phyloP scores from a whole-genome alignment of 2,113 vertebrate genomes.

The Oostethus manadensis region DNA sequence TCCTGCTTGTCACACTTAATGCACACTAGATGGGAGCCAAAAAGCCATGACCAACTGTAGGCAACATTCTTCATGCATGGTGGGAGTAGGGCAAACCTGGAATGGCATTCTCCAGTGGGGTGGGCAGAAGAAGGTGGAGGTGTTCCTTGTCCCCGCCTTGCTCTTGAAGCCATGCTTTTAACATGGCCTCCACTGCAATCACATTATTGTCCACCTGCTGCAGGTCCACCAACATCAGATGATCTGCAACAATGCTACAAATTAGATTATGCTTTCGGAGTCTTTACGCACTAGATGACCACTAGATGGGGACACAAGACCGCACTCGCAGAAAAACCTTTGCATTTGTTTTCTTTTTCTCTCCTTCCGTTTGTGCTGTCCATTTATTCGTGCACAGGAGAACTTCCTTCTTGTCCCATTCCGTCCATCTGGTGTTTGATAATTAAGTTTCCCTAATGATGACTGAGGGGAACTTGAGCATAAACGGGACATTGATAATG shows the following conservation, averaged over 20 bases:
- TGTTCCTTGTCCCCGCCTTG: slow-evolving; percentile 80
- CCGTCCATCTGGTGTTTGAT: slow-evolving; percentile 34
- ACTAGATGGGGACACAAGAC: slow-evolving; percentile 45
- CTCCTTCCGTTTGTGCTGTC: slow-evolving; percentile 5
- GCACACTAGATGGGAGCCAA: slow-evolving; percentile 68
- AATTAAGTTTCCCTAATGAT: slow-evolving; percentile 43
- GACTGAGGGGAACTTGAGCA: slow-evolving; percentile 34
- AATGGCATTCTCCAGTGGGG: slow-evolving; percentile 43
- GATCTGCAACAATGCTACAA: slow-evolving; percentile 58
- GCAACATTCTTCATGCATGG: not conserved
- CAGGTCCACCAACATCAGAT: slow-evolving; percentile 76
- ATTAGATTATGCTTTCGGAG: not conserved
- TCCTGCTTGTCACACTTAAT: slow-evolving; percentile 93
- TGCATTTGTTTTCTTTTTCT: not conserved
- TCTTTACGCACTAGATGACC: slow-evolving; percentile 13
- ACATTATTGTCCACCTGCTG: slow-evolving; percentile 78
- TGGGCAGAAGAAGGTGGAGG: slow-evolving; percentile 83
- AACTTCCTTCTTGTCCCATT: slow-evolving; percentile 4
- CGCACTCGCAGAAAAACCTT: not conserved
- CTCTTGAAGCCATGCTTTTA: slow-evolving; percentile 88
- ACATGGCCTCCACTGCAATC: slow-evolving; percentile 79
- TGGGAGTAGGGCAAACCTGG: slow-evolving; percentile 25
- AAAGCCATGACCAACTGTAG: not conserved
- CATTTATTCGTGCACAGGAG: slow-evolving; percentile 23
- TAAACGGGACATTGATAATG: slow-evolving; percentile 11